phyloP scores from a whole-genome alignment of 2,113 vertebrate species.

The Sphaerodactylus townsendi region DNA sequence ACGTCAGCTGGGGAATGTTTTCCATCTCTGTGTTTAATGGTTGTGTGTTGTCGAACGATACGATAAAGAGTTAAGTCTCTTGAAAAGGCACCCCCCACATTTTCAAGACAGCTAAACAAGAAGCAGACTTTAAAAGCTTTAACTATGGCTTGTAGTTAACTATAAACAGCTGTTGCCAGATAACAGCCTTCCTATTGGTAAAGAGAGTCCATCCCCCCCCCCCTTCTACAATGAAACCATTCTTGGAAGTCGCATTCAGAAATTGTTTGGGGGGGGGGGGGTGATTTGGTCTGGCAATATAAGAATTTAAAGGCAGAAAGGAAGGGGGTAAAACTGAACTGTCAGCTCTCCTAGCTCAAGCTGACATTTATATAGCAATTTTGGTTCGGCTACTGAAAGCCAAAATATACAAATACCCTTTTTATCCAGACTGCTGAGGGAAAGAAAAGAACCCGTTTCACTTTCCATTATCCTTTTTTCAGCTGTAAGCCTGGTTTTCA shows the following conservation, averaged over 20 bases:
- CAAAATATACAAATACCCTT: conserved; percentile 62
- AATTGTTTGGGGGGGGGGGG: conserved; percentile 20
- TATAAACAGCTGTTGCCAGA: conserved; percentile 80
- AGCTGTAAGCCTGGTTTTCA: conserved; percentile 6
- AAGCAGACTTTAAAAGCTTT: conserved; percentile 66
- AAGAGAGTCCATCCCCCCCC: conserved; percentile 56
- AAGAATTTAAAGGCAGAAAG: conserved; percentile 58
- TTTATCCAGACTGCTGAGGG: conserved; percentile 53
- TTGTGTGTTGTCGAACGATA: not conserved
- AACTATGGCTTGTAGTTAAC: conserved; percentile 77
- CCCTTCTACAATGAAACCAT: conserved; percentile 61
- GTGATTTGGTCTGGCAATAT: conserved; percentile 65
- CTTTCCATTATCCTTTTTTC: conserved; percentile 9
- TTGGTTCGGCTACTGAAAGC: conserved; percentile 66
- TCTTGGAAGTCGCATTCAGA: conserved; percentile 59
- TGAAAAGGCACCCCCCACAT: conserved; percentile 6
- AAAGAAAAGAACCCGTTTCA: conserved; percentile 9
- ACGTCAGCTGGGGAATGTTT: not conserved
- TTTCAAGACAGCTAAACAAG: conserved; percentile 68
- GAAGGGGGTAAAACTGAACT: not conserved
- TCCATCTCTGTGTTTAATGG: not conserved
- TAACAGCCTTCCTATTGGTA: conserved; percentile 71
- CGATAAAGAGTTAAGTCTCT: conserved; percentile 64
- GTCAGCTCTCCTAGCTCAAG: conserved; percentile 56
- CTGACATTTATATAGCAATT: conserved; percentile 66